Evolutionary conservation across 2,888 invertebrate species (phyloP), one percentile per base, ranked within the genome.

Genomic region (Drosophila borealis): DNA sequence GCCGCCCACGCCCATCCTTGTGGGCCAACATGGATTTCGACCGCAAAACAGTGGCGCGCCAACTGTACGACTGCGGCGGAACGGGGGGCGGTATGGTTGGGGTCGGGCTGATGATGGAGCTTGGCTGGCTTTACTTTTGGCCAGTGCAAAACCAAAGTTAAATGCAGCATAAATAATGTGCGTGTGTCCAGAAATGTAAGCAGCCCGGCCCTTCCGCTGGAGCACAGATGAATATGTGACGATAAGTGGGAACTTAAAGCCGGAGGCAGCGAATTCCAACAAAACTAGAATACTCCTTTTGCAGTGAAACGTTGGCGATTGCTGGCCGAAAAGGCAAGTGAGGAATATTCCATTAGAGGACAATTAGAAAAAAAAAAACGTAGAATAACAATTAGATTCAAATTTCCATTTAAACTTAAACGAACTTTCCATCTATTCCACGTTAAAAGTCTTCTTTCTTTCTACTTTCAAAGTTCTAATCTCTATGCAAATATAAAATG

Each of bases 121-220:
- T 14, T 39, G 51, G 9, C 11, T 33, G 51, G 41, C 66, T 65
- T 74, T 61, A 62, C 70, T 51, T 72, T 61, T 69, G 73, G 80
- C 57, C 63, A 46, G 70, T 53, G 70, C 72, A 65, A 81, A 84
- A 89, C 89, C 89, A 84, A 84, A 85, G 84, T 89, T 89, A 85
- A 85, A 85, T 85, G 89, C 89, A 81, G 84, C 89, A 89, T 85
- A 79, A 85, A 89, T 89, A 89, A 83, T 89, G 79, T 81, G 88
- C 74, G 88, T 86, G 83, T 65, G 71, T 67, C 56, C 56, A 14
- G 37, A 9, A 50, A 55, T 41, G 34, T 29, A 41, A 65, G 39
- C 29, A 17, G 4, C 21, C 21, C 14, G 17, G 9, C 1, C 13
- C 44, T 14, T 13, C 4, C 25, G 5, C 37, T 37, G 25, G 25